phyloP scores from a whole-genome alignment of 2,797 vertebrate genomes.

The Neostethus bicornis region DNA sequence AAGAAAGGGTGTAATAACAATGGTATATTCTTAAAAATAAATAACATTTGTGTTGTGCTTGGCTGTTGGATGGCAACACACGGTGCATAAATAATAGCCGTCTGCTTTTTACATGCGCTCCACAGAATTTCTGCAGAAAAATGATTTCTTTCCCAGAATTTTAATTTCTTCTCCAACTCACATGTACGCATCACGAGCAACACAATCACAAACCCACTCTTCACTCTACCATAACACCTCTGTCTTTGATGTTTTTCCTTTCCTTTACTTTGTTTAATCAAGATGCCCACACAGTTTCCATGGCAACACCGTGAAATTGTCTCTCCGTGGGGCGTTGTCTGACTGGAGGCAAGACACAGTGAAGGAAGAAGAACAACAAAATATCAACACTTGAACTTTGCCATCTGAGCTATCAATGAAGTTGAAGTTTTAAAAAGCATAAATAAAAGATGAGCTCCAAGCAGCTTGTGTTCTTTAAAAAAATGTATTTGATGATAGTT shows the following conservation, averaged over 20 bases:
- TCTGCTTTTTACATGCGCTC: constrained; percentile 11
- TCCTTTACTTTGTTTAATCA: constrained; percentile 63
- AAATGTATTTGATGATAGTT: constrained; percentile 26
- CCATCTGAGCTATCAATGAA: background rate
- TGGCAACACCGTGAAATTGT: constrained; percentile 63
- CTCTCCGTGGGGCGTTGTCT: constrained; percentile 47
- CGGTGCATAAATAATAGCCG: constrained; percentile 5
- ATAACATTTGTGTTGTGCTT: constrained; percentile 2
- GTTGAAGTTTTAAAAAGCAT: constrained; percentile 29
- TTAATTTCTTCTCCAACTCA: background rate
- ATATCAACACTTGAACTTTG: constrained; percentile 17
- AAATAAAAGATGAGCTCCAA: constrained; percentile 26
- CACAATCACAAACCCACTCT: constrained; percentile 19
- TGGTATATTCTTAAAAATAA: constrained; percentile 1
- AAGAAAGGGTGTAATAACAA: too few relatives aligned
- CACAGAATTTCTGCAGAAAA: constrained; percentile 10
- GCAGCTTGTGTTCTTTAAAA: constrained; percentile 21
- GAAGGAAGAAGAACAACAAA: constrained; percentile 15
- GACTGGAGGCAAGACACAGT: constrained; percentile 32
- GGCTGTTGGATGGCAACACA: background rate
- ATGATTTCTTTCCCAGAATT: constrained; percentile 14
- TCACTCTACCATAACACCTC: constrained; percentile 28
- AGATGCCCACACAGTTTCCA: constrained; percentile 78
- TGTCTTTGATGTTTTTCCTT: constrained; percentile 47
- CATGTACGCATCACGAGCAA: constrained; percentile 2